These are phyloP conservation scores for Idaea dimidiata DNA, from an alignment of 2,888 invertebrate genomes.

Conservation along the genomic window DNA sequence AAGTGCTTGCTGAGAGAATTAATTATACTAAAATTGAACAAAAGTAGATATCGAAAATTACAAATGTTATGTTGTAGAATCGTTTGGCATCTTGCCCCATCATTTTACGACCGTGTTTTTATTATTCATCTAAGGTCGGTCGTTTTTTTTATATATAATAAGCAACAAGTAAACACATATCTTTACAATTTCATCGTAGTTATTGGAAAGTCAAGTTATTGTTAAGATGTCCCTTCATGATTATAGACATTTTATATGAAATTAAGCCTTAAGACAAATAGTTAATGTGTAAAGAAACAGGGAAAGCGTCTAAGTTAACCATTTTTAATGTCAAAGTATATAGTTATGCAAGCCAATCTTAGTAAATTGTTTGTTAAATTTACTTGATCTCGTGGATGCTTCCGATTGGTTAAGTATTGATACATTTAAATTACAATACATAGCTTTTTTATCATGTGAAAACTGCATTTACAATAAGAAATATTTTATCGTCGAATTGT, in stretches of 20 bases:
- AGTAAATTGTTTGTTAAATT: not conserved
- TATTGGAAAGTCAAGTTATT: not conserved
- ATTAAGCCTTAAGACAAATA: not conserved
- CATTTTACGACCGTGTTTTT: not conserved
- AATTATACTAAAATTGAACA: conserved; percentile 54
- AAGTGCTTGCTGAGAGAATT: conserved; percentile 67
- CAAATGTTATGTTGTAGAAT: conserved; percentile 10
- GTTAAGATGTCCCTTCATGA: not conserved
- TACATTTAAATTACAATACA: not conserved
- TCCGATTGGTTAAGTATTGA: not conserved
- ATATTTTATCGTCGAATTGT: not conserved
- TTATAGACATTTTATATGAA: not conserved
- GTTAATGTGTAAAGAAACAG: not conserved
- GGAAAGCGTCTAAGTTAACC: not conserved
- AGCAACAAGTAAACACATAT: not conserved
- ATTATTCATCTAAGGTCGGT: too few species aligned
- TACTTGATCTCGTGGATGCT: not conserved
- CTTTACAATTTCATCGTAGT: not conserved
- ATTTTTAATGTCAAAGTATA: too few species aligned
- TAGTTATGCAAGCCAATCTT: not conserved
- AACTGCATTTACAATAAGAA: not conserved
- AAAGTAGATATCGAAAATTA: conserved; percentile 26
- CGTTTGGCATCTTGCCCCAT: conserved; percentile 1
- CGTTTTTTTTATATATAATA: too few species aligned
- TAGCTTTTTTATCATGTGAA: not conserved